Base-by-base conservation (phyloP, 1,140 invertebrate species). In the Lucilia sericata region DNA sequence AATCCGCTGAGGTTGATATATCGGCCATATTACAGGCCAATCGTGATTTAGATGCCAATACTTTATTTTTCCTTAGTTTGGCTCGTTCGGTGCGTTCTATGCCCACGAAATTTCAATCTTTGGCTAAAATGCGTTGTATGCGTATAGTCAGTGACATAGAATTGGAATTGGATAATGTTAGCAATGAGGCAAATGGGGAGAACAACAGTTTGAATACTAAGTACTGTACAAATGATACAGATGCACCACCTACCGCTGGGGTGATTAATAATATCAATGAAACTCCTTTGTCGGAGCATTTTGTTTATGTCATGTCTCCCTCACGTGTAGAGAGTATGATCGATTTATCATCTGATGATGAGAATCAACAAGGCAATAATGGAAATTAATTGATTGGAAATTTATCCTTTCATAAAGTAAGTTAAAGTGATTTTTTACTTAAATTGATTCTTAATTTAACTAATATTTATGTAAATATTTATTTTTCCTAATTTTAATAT, bases 81-180 rank as follows among this genome's bases (percentile, higher is more conserved):
- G 88, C 88, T 5, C 87, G 88, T 0, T 87, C 90, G 74, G 89
- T 91, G 65, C 86, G 88, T 12, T 85, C 87, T 75, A 91, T 91
- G 89, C 89, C 89, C 30, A 89, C 87, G 85, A 90, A 91, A 83
- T 91, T 89, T 60, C 89, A 91, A 47, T 88, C 88, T 2, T 82
- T 89, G 65, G 88, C 90, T 14, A 91, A 91, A 86, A 91, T 91
- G 89, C 87, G 88, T 13, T 91, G 89, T 84, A 91, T 91, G 89
- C 87, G 90, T 21, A 91, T 91, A 13, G 88, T 91, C 2, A 90
- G 88, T 17, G 89, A 91, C 82, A 87, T 89, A 19, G 89, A 91
- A 82, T 84, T 91, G 13, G 89, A 91, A 60, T 82, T 91, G 86
- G 89, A 91, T 76, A 91, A 88, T 74, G 87, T 86, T 19, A 74